Percentiles rank a stretch among this genome's conserved stretches.
Evolutionary conservation across 2,888 invertebrate species (phyloP).

Genomic region (Sepiola atlantica): DNA sequence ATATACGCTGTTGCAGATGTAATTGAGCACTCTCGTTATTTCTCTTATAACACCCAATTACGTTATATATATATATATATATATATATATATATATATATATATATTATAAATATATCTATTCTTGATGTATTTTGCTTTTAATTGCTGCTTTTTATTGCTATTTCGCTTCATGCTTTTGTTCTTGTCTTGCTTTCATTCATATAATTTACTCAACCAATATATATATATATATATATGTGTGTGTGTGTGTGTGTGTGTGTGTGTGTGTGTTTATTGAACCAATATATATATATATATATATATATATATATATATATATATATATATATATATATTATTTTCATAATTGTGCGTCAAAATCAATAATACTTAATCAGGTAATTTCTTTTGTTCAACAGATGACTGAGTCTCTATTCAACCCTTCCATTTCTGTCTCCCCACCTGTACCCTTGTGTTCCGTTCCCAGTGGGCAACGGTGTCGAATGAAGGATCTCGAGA

Average conservation of each 20-base stretch:
- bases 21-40: too few species aligned
- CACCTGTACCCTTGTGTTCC: not conserved
- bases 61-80: too few species aligned
- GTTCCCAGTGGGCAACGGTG: not conserved
- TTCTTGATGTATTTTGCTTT: not conserved
- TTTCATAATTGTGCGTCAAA: constrained; percentile 19
- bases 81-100: too few species aligned
- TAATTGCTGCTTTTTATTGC: constrained; percentile 18
- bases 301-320: too few species aligned
- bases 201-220: not conserved
- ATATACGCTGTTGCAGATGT: too few species aligned
- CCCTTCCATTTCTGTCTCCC: not conserved
- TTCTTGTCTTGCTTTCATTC: not conserved
- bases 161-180: not conserved
- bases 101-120: not conserved
- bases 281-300: too few species aligned
- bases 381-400: constrained; percentile 32
- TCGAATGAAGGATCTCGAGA: not conserved
- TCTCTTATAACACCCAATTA: too few species aligned
- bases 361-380: constrained; percentile 32
- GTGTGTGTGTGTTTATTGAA: too few species aligned
- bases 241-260: not conserved
- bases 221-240: not conserved
- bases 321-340: not conserved
- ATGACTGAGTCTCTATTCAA: constrained; percentile 19